phyloP scores from a whole-genome alignment of 2,888 invertebrate species.

The Hyposoter didymator region DNA sequence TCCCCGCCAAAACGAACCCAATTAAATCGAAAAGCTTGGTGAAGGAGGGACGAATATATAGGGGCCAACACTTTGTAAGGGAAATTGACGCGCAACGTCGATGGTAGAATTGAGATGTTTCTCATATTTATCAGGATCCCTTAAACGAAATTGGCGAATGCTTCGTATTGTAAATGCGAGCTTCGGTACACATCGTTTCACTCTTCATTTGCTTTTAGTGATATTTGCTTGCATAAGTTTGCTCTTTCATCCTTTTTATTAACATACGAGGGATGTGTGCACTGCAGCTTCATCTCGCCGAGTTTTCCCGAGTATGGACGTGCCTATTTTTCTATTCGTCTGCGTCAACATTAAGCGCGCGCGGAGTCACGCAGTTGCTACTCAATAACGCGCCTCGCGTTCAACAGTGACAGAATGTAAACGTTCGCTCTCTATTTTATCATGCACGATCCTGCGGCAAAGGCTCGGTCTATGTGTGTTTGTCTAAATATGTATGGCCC shows the following conservation, averaged over 20 bases:
- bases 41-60: background rate
- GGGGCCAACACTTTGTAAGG: background rate
- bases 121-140: background rate
- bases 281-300: constrained; percentile 24
- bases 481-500: background rate
- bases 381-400: constrained; percentile 51
- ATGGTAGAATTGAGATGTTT: background rate
- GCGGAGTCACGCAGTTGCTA: constrained; percentile 20
- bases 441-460: constrained; percentile 28
- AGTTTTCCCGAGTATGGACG: constrained; percentile 38
- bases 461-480: constrained; percentile 3
- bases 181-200: constrained; percentile 21
- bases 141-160: constrained; percentile 5
- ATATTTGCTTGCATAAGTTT: constrained; percentile 48
- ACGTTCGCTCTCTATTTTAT: constrained; percentile 22
- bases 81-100: background rate
- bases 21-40: background rate
- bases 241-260: constrained; percentile 50
- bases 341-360: constrained; percentile 53
- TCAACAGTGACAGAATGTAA: constrained; percentile 21
- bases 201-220: constrained; percentile 12
- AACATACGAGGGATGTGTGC: constrained; percentile 33
- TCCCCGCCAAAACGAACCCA: background rate
- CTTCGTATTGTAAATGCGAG: constrained; percentile 5
- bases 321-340: constrained; percentile 60